A percentile compares a stretch with the other conserved stretches of the same genome.
Conservation (phyloP, 1,140 invertebrate genomes). For the Caenorhabditis inopinata region DNA sequence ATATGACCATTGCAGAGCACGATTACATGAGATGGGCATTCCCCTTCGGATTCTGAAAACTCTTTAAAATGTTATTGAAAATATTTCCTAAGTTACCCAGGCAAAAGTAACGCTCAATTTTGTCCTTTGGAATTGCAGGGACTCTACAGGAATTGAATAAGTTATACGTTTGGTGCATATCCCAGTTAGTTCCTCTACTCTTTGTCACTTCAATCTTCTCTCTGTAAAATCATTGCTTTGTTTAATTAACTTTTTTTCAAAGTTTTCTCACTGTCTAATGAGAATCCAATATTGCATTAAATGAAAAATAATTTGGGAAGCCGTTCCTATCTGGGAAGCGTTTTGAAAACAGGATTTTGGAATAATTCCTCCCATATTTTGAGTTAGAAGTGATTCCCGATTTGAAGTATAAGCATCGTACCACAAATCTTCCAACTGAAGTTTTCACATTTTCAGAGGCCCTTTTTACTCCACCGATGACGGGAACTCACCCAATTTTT, state of each 20-base stretch:
- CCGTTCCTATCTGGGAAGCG: background rate
- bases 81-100: background rate
- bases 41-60: background rate
- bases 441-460: background rate
- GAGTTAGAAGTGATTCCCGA: background rate
- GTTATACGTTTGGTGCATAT: constrained; percentile 24
- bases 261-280: constrained; percentile 2
- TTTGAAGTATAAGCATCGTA: constrained; percentile 31
- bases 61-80: background rate
- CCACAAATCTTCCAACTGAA: constrained; percentile 37
- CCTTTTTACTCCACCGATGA: too few relatives aligned
- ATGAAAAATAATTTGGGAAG: background rate
- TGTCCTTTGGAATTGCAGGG: background rate
- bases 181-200: constrained; percentile 15
- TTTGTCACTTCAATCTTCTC: background rate
- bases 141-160: constrained; percentile 14
- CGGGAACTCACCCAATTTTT: constrained; percentile 32
- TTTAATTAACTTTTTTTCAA: background rate
- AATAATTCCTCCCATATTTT: constrained; percentile 36
- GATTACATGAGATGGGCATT: constrained; percentile 7
- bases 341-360: background rate
- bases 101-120: background rate
- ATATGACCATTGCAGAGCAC: constrained; percentile 1
- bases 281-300: constrained; percentile 26
- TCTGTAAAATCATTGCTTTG: too few relatives aligned